phyloP scores from a whole-genome alignment of 2,888 invertebrate species.

The Onchidella celtica region DNA sequence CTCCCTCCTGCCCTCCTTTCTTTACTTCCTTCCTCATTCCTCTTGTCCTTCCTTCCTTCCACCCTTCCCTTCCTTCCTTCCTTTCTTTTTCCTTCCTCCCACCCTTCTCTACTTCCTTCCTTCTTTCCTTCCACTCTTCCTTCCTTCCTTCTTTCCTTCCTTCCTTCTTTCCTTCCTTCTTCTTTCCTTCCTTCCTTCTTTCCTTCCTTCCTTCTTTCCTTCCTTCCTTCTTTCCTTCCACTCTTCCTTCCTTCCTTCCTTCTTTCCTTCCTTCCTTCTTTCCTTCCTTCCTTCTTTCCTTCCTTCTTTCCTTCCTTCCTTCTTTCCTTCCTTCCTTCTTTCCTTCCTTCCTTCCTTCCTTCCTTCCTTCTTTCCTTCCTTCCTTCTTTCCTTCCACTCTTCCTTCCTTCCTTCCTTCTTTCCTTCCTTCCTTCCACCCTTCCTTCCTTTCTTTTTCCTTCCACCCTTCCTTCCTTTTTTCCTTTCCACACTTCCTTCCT shows the following conservation, averaged over 20 bases:
- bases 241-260: slow-evolving; percentile 7
- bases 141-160: neutral
- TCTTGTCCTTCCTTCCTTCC: slow-evolving; percentile 5
- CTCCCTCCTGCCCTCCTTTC: neutral
- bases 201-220: neutral
- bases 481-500: too few relatives aligned
- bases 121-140: neutral
- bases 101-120: neutral
- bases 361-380: neutral
- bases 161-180: neutral
- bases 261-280: neutral
- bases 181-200: neutral
- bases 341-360: neutral
- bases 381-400: too few relatives aligned
- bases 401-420: too few relatives aligned
- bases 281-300: neutral
- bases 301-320: neutral
- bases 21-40: neutral
- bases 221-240: neutral
- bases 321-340: neutral
- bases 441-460: neutral
- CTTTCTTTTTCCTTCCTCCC: neutral
- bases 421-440: neutral
- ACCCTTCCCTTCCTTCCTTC: neutral
- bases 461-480: too few relatives aligned